Percentiles rank a stretch among this genome's conserved stretches.
phyloP scores from a whole-genome alignment of 2,797 vertebrate species.

The Percopsis omiscomaycus region DNA sequence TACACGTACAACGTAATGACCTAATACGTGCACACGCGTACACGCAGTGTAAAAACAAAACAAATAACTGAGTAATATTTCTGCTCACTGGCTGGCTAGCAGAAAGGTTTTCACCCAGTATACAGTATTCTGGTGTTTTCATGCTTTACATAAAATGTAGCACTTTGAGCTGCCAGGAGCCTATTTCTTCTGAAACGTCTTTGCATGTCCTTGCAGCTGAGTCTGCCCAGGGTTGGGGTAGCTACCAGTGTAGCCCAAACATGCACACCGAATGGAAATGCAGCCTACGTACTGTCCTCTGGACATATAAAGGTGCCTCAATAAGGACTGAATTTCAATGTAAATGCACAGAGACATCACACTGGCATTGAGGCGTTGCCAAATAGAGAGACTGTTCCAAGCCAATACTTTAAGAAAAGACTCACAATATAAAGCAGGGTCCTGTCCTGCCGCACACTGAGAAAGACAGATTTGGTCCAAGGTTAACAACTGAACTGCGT shows the following conservation, averaged over 20 bases:
- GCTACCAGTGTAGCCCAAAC: slow-evolving; percentile 11
- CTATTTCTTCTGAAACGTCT: too few species aligned
- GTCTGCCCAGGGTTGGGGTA: background rate
- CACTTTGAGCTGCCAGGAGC: too few species aligned
- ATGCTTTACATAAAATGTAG: too few species aligned
- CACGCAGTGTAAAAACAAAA: too few species aligned
- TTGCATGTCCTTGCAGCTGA: background rate
- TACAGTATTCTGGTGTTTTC: too few species aligned
- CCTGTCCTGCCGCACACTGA: slow-evolving; percentile 43
- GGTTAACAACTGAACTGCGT: slow-evolving; percentile 39
- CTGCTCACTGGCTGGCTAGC: too few species aligned
- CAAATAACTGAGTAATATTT: too few species aligned
- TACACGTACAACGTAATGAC: background rate
- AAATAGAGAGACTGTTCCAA: slow-evolving; percentile 57
- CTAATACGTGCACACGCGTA: too few species aligned
- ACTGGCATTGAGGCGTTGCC: slow-evolving; percentile 64
- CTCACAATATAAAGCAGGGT: slow-evolving; percentile 57
- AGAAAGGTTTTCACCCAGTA: too few species aligned
- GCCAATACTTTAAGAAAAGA: slow-evolving; percentile 40
- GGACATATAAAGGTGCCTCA: slow-evolving; percentile 31
- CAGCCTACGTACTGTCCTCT: slow-evolving; percentile 31
- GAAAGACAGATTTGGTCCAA: slow-evolving; percentile 44
- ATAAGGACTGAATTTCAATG: slow-evolving; percentile 71
- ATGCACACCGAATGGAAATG: slow-evolving; percentile 47
- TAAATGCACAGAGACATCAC: slow-evolving; percentile 64